Percentiles rank a stretch among this genome's conserved stretches.
phyloP scores from a whole-genome alignment of 2,888 invertebrate genomes.

The Trichopria drosophilae region DNA sequence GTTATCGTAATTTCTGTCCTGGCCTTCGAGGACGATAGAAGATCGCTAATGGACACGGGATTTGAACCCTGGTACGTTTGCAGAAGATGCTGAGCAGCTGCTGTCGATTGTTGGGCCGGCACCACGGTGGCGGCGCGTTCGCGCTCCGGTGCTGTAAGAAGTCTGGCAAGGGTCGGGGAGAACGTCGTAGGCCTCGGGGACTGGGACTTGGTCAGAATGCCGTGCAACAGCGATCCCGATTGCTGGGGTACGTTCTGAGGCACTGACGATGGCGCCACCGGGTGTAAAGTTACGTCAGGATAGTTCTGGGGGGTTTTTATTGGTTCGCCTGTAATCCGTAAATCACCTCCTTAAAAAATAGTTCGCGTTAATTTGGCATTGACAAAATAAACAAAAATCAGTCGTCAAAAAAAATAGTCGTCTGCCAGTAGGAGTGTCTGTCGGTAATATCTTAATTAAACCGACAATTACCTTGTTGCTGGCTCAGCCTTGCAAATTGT shows the following conservation, averaged over 20 bases:
- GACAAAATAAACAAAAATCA: too few relatives aligned
- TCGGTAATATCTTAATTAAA: too few relatives aligned
- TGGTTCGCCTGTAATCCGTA: slow-evolving; percentile 54
- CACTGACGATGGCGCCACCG: slow-evolving; percentile 64
- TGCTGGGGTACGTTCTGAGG: slow-evolving; percentile 56
- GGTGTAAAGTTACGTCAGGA: slow-evolving; percentile 79
- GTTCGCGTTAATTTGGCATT: too few relatives aligned
- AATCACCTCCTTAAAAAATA: too few relatives aligned
- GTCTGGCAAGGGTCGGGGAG: slow-evolving; percentile 79
- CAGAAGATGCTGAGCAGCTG: slow-evolving; percentile 50
- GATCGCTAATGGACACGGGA: slow-evolving; percentile 60
- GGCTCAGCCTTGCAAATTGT: slow-evolving; percentile 70
- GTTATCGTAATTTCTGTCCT: slow-evolving; percentile 68
- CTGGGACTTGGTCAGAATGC: slow-evolving; percentile 70
- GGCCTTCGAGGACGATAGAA: slow-evolving; percentile 61
- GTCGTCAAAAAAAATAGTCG: too few relatives aligned
- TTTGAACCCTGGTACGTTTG: slow-evolving; percentile 54
- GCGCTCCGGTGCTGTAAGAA: slow-evolving; percentile 70
- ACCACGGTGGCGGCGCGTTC: slow-evolving; percentile 49
- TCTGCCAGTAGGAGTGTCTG: too few relatives aligned
- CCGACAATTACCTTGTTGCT: slow-evolving; percentile 56
- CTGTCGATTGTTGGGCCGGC: slow-evolving; percentile 45
- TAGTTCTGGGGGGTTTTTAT: slow-evolving; percentile 67
- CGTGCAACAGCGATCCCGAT: slow-evolving; percentile 72
- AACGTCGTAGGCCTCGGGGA: slow-evolving; percentile 66